Evolutionary conservation across 1,140 invertebrate species (phyloP), one percentile per base, ranked within the genome.

Genomic region (Babylonia areolata): DNA sequence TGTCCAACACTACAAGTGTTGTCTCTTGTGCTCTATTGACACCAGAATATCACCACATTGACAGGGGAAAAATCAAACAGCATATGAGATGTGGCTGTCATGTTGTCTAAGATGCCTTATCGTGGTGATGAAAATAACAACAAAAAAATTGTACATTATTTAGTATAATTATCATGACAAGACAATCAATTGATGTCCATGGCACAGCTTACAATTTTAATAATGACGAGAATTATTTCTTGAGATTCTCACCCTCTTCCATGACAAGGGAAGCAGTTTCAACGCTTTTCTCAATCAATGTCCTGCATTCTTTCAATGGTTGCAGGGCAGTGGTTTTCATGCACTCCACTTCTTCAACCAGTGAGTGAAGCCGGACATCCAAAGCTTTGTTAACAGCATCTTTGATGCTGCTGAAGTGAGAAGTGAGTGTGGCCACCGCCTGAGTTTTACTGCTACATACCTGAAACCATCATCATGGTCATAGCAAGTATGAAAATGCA

Each of bases 291-390:
- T 90, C 86, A 33, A 93, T 89, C 37, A 93, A 71, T 31, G 89
- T 87, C 64, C 91, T 87, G 89, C 90, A 91, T 75, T 91, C 86
- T 46, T 85, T 85, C 54, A 93, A 80, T 31, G 92, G 92, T 17
- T 84, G 80, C 33, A 91, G 84, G 33, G 92, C 89, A 23, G 84
- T 69, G 28, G 82, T 79, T 15, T 90, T 87, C 37, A 91, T 89
- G 42, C 54, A 87, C 51, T 91, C 89, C 23, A 93, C 88, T 71
- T 93, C 88, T 28, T 85, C 78, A 23, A 89, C 35, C 51, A 93
- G 75, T 51, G 85, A 75, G 42, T 31, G 64, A 23, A 90, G 77
- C 33, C 90, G 85, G 15, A 84, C 84, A 79, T 91, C 89, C 58
- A 93, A 69, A 37, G 89, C 84, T 84, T 87, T 84, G 78, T 87